Evolutionary conservation across 2,888 invertebrate species (phyloP).

Genomic region (Eristalinus sepulchralis): DNA sequence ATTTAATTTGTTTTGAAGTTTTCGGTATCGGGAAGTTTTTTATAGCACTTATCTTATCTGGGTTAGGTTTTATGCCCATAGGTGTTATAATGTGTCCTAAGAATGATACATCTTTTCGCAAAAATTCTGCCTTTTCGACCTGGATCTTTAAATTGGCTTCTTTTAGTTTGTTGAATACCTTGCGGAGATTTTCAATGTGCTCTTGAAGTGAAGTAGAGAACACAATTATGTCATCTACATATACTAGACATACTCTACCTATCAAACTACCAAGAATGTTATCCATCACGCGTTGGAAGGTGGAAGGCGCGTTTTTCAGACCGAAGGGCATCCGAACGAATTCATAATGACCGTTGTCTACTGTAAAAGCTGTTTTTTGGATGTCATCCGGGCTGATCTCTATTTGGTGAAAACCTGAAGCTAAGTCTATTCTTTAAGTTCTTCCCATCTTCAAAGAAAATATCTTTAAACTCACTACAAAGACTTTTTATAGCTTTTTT

Average conservation of each 20-base stretch:
- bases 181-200: not conserved
- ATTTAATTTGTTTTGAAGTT: too few species aligned
- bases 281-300: too few species aligned
- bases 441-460: too few species aligned
- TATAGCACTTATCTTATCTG: not conserved
- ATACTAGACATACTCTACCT: too few species aligned
- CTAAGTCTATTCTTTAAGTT: too few species aligned
- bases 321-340: not conserved
- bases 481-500: too few species aligned
- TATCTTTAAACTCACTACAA: too few species aligned
- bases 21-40: too few species aligned
- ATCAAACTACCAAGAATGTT: not conserved
- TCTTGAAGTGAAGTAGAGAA: not conserved
- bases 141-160: not conserved
- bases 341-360: not conserved
- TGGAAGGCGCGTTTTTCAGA: not conserved
- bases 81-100: not conserved
- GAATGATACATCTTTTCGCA: not conserved
- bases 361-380: not conserved
- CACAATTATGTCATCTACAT: too few species aligned
- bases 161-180: not conserved
- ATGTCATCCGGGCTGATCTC: conserved; percentile 1
- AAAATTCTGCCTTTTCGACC: not conserved
- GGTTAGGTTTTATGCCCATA: not conserved
- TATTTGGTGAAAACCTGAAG: conserved; percentile 38